These are phyloP conservation scores for Ectemnius continuus DNA, from an alignment of 2,888 invertebrate species.

Conservation along the genomic window DNA sequence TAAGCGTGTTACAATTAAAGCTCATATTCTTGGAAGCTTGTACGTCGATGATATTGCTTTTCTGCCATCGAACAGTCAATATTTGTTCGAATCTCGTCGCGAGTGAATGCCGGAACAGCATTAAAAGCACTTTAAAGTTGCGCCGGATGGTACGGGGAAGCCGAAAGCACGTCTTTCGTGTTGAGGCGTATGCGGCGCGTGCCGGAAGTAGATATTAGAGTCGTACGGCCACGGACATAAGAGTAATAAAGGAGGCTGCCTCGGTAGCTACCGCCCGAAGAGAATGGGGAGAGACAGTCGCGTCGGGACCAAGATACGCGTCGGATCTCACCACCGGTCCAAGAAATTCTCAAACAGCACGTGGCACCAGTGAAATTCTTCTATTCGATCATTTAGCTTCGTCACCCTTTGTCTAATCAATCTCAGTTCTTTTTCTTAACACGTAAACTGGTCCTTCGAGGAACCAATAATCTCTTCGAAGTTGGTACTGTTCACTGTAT, in stretches of 20 bases:
- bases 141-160: background rate
- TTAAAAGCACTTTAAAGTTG: background rate
- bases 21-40: slow-evolving; percentile 25
- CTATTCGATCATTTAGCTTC: no score
- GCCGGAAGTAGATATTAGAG: slow-evolving; percentile 56
- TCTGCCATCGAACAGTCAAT: slow-evolving; percentile 25
- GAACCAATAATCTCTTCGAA: no score
- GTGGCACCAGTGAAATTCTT: slow-evolving; percentile 41
- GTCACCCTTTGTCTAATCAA: no score
- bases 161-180: slow-evolving; percentile 36
- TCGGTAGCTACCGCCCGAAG: slow-evolving; percentile 60
- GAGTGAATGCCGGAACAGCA: background rate
- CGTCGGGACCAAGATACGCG: slow-evolving; percentile 68
- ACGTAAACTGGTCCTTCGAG: no score
- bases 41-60: slow-evolving; percentile 14
- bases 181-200: slow-evolving; percentile 40
- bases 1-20: background rate
- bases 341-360: slow-evolving; percentile 47
- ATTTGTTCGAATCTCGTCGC: slow-evolving; percentile 18
- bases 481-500: no score
- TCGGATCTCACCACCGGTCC: slow-evolving; percentile 60
- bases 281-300: slow-evolving; percentile 72
- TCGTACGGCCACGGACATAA: slow-evolving; percentile 56
- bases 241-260: slow-evolving; percentile 69
- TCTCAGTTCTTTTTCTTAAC: no score